Evolutionary conservation across 2,113 vertebrate genomes (phyloP).

Genomic region (Hymenochirus boettgeri): DNA sequence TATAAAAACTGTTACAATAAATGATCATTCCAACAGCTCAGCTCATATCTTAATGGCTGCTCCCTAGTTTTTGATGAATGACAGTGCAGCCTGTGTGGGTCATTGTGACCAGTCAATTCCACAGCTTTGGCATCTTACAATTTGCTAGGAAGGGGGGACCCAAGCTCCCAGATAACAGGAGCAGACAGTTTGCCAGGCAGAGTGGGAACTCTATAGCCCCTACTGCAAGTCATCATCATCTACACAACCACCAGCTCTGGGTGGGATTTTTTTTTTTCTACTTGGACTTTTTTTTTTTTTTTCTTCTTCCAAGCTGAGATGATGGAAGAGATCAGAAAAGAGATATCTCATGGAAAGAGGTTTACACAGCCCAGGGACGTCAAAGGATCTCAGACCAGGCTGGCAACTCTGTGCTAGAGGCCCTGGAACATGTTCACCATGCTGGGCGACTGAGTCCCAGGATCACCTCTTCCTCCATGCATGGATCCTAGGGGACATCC

Average conservation of each 20-base stretch:
- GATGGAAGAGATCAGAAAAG: slow-evolving; percentile 99
- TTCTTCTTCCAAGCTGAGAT: slow-evolving; percentile 79
- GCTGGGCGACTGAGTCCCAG: no score
- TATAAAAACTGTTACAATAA: slow-evolving; percentile 99
- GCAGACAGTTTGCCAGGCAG: slow-evolving; percentile 84
- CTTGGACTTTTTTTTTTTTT: slow-evolving; percentile 58
- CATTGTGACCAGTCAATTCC: slow-evolving; percentile 94
- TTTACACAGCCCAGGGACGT: slow-evolving; percentile 92
- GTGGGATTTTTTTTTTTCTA: no score
- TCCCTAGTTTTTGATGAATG: slow-evolving; percentile 95
- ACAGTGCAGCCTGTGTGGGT: slow-evolving; percentile 87
- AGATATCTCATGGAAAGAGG: slow-evolving; percentile 99
- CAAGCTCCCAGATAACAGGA: slow-evolving; percentile 86
- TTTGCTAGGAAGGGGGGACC: slow-evolving; percentile 57
- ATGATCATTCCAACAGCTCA: slow-evolving; percentile 98
- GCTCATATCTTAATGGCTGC: slow-evolving; percentile 97
- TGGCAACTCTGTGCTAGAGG: no score
- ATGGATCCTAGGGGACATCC: no score
- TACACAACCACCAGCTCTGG: slow-evolving; percentile 76
- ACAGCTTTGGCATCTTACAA: slow-evolving; percentile 83
- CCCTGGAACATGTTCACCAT: no score
- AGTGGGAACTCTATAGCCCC: slow-evolving; percentile 90
- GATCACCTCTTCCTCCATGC: no score
- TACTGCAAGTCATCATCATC: slow-evolving; percentile 81
- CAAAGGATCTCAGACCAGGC: no score